A percentile compares a stretch with the other conserved stretches of the same genome.
These are phyloP conservation scores for Thripadectes ignobilis DNA, from an alignment of 2,797 vertebrate genomes.

Conservation along the genomic window DNA sequence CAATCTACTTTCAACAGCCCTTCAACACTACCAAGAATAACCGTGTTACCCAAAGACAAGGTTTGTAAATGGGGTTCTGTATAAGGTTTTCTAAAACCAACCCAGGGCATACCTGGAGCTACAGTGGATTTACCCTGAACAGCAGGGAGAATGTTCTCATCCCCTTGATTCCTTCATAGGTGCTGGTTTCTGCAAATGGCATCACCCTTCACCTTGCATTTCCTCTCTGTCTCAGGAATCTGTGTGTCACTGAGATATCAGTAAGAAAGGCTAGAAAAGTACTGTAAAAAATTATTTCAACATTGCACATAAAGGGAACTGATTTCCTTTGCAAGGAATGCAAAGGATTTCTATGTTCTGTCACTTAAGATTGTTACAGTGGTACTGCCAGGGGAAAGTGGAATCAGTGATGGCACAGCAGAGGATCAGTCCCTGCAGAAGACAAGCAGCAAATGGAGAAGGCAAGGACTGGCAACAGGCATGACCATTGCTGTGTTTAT, in stretches of 20 bases:
- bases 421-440: background rate
- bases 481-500: background rate
- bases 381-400: background rate
- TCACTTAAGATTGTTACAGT: background rate
- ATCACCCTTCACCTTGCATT: background rate
- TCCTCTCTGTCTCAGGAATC: background rate
- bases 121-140: background rate
- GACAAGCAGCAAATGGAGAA: fast-evolving
- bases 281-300: background rate
- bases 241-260: background rate
- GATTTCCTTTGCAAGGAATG: background rate
- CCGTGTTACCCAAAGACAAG: background rate
- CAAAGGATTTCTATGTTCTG: background rate
- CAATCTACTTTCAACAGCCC: background rate
- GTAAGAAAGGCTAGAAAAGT: background rate
- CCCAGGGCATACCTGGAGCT: background rate
- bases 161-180: background rate
- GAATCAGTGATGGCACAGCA: background rate
- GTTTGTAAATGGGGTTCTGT: background rate
- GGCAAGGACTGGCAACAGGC: background rate
- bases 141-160: background rate
- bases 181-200: background rate
- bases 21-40: background rate
- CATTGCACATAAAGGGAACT: background rate
- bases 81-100: background rate